These are phyloP conservation scores for Paragorgia papillata DNA, from an alignment of 92 coral and sea anemone genomes.

Conservation along the genomic window DNA sequence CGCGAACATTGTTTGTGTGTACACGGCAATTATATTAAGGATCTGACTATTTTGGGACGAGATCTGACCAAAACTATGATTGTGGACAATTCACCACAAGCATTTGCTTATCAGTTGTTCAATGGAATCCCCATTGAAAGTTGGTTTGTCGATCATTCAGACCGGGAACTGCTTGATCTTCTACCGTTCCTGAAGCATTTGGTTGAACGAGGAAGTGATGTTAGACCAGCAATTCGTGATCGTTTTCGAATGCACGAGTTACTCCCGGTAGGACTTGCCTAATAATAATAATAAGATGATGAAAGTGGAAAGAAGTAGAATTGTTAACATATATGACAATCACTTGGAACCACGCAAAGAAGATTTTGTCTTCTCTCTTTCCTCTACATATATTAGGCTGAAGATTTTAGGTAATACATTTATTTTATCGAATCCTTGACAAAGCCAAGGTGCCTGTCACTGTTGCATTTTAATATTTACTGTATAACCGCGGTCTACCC, in stretches of 20 bases:
- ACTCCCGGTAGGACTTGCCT: conserved; percentile 39
- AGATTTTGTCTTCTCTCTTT: too few relatives aligned
- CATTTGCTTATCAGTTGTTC: conserved; percentile 97
- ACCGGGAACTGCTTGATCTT: conserved; percentile 85
- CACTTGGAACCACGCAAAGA: too few relatives aligned
- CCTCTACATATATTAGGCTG: too few relatives aligned
- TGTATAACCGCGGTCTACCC: neutral
- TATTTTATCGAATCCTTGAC: too few relatives aligned
- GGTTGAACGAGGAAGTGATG: conserved; percentile 88
- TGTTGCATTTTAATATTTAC: too few relatives aligned
- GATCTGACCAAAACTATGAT: conserved; percentile 98
- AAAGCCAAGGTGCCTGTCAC: too few relatives aligned
- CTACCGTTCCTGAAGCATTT: conserved; percentile 91
- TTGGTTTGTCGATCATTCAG: conserved; percentile 96
- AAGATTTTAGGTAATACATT: too few relatives aligned
- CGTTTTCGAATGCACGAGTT: conserved; percentile 98
- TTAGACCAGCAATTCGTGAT: conserved; percentile 91
- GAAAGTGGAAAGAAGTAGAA: too few relatives aligned
- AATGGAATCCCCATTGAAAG: conserved; percentile 99
- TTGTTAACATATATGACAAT: too few relatives aligned
- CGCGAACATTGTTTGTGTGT: conserved; percentile 99
- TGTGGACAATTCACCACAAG: conserved; percentile 99
- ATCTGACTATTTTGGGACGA: conserved; percentile 92
- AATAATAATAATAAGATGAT: too few relatives aligned
- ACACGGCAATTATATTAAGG: conserved; percentile 97